These are phyloP conservation scores for Tupaia tana DNA, from an alignment of 2,113 vertebrate genomes.

Conservation along the genomic window DNA sequence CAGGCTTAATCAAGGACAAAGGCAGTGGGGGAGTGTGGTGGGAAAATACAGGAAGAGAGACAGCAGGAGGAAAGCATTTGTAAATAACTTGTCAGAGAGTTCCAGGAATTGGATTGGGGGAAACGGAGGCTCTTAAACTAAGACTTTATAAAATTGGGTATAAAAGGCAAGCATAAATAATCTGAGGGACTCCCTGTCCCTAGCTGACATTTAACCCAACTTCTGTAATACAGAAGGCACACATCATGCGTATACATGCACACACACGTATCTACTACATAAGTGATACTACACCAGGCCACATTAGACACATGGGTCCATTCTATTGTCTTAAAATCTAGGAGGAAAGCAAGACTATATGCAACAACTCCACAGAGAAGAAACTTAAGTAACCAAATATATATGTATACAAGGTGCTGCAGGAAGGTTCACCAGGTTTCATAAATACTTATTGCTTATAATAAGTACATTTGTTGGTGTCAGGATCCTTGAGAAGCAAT, in stretches of 20 bases:
- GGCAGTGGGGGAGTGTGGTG: background rate
- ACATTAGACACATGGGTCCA: background rate
- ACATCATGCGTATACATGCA: background rate
- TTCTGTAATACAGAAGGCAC: background rate
- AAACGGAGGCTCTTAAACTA: background rate
- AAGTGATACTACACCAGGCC: background rate
- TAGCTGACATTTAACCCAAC: background rate
- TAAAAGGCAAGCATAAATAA: background rate
- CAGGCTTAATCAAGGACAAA: background rate
- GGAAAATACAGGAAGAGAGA: background rate
- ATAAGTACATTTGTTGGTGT: background rate
- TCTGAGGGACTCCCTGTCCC: background rate
- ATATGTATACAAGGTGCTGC: background rate
- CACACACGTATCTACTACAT: background rate
- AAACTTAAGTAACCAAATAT: constrained; percentile 29
- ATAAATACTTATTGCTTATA: constrained; percentile 15
- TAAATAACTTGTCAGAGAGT: background rate
- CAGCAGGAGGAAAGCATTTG: background rate
- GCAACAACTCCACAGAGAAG: background rate
- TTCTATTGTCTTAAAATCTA: constrained; percentile 14
- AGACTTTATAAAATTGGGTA: background rate
- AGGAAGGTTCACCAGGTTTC: background rate
- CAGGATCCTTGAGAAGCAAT: background rate
- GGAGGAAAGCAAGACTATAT: background rate
- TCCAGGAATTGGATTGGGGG: background rate